Base-by-base conservation (phyloP, 2,797 vertebrate species). In the Eulemur rubriventer region DNA sequence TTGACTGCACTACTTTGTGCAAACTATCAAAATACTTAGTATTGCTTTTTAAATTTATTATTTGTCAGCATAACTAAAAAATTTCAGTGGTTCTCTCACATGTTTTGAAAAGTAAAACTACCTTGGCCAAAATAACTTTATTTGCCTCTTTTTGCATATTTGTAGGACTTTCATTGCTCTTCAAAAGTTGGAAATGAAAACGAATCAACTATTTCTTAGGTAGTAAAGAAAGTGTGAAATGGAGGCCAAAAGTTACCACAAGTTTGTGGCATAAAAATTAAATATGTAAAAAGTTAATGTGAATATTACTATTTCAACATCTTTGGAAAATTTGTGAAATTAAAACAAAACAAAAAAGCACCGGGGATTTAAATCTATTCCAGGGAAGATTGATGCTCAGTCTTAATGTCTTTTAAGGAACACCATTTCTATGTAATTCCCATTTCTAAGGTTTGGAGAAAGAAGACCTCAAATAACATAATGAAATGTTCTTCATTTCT, bases 51-150 rank as follows among this genome's bases (percentile, higher is more conserved):
- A 73, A 48, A 92, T 93, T 89, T 89, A 17, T 87, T 30, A 69
- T 84, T 91, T 94, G 72, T n/a, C 41, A 81, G 0, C 26, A 57
- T 89, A 84, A 41, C n/a, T 52, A 38, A 50, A 89, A 81, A 22
- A 61, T 96, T 59, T 87, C 11, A 63, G 18, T 86, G 52, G 9
- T 0, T 88, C 35, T 59, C 13, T 95, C 9, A 35, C 12, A 9
- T 63, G 26, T 63, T 96, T 95, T 90, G 43, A 92, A 87, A 90
- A 90, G 33, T 63, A 92, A 59, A 94, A 84, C 38, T 92, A 4
- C 4, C n/a, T 28, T 89, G 61, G 35, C 35, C 82, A 65, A 92
- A 85, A 59, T 79, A 95, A 78, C 61, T 78, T 50, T 35, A 79
- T 65, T 79, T 95, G 28, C 33, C n/a, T 88, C 3, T 57, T 26